Percentiles rank a stretch among this genome's conserved stretches.
Evolutionary conservation across 2,797 vertebrate genomes (phyloP).

Genomic region (Anabas testudineus): DNA sequence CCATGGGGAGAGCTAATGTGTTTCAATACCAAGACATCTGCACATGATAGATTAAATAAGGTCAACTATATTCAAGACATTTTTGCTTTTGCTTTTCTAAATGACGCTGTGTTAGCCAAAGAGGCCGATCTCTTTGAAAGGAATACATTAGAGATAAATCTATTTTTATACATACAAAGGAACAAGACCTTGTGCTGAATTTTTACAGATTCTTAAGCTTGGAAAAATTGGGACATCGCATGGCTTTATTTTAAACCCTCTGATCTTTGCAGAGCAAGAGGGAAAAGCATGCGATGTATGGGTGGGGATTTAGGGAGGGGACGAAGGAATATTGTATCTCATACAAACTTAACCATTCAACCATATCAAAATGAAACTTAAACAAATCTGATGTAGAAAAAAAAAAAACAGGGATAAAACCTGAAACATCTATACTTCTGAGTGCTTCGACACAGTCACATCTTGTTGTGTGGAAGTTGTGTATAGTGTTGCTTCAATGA

Average conservation of each 20-base stretch:
- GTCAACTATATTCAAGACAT: conserved; percentile 87
- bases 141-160: conserved; percentile 93
- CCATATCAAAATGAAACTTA: conserved; percentile 61
- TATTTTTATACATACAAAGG: conserved; percentile 96
- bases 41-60: conserved; percentile 83
- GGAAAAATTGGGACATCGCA: conserved; percentile 89
- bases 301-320: conserved; percentile 84
- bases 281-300: conserved; percentile 81
- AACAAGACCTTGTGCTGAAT: conserved; percentile 94
- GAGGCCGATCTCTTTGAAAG: conserved; percentile 91
- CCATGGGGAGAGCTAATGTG: conserved; percentile 82
- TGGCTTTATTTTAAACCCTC: conserved; percentile 88
- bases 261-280: conserved; percentile 83
- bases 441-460: conserved; percentile 64
- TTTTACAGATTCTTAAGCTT: conserved; percentile 98
- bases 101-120: conserved; percentile 91
- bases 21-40: conserved; percentile 81
- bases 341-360: conserved; percentile 76
- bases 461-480: conserved; percentile 80
- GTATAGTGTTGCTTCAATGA: conserved; percentile 81
- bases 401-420: conserved; percentile 59
- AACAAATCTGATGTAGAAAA: conserved; percentile 63
- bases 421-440: conserved; percentile 63
- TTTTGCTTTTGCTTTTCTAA: conserved; percentile 88
- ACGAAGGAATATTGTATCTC: conserved; percentile 82